These are phyloP conservation scores for Aplocera efformata DNA, from an alignment of 2,888 invertebrate genomes.

Conservation along the genomic window DNA sequence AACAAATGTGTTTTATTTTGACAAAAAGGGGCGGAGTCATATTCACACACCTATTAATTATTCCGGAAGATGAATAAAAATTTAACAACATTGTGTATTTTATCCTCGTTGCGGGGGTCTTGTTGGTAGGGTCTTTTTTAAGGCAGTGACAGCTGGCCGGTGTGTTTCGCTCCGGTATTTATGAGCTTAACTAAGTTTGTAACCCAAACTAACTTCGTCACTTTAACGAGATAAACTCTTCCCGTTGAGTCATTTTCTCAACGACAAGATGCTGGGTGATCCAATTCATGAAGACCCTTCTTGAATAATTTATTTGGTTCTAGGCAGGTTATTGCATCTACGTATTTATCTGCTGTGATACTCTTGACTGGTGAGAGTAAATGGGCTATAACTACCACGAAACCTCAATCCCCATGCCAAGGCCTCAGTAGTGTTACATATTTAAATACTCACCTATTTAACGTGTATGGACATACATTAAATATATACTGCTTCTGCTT, in stretches of 20 bases:
- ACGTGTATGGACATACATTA: too few species aligned
- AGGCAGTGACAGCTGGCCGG: slow-evolving; percentile 36
- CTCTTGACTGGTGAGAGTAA: too few species aligned
- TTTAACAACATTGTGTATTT: slow-evolving; percentile 34
- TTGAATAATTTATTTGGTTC: slow-evolving; percentile 22
- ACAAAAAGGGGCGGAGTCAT: too few species aligned
- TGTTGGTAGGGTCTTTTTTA: slow-evolving; percentile 39
- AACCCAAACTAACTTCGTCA: slow-evolving; percentile 39
- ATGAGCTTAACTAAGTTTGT: slow-evolving; percentile 39
- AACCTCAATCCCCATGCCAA: too few species aligned
- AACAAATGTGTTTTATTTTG: too few species aligned
- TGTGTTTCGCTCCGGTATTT: slow-evolving; percentile 39
- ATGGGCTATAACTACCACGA: too few species aligned
- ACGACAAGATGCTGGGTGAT: slow-evolving; percentile 34
- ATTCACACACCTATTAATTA: too few species aligned
- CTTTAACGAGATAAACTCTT: slow-evolving; percentile 38
- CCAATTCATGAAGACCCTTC: slow-evolving; percentile 30
- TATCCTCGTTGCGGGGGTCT: slow-evolving; percentile 29
- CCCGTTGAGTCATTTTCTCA: slow-evolving; percentile 32
- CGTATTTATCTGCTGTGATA: too few species aligned
- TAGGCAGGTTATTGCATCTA: slow-evolving; percentile 9
- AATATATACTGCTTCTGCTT: too few species aligned
- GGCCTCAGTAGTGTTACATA: too few species aligned
- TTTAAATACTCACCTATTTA: too few species aligned
- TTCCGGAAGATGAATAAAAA: slow-evolving; percentile 23